phyloP scores from a whole-genome alignment of 2,797 vertebrate genomes.

The Myotis planiceps region DNA sequence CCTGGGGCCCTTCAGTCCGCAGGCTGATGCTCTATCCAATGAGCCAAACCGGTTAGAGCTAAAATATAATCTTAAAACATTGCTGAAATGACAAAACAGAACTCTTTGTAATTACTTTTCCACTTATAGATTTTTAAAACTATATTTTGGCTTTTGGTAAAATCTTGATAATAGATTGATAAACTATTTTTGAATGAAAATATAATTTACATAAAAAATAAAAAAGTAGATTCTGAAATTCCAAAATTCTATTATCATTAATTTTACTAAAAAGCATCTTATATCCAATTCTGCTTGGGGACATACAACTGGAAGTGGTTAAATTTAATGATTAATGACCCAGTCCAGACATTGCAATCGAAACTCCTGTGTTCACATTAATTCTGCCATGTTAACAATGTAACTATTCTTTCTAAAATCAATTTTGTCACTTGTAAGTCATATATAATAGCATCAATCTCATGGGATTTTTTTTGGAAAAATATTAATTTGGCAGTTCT shows the following conservation, averaged over 20 bases:
- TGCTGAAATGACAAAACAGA: not conserved
- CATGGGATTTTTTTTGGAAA: not conserved
- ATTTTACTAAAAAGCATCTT: constrained; percentile 19
- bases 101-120: not conserved
- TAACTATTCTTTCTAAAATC: not conserved
- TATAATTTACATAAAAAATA: not conserved
- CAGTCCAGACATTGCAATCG: not conserved
- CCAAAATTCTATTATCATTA: not conserved
- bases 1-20: too few species aligned
- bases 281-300: not conserved
- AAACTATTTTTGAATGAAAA: not conserved
- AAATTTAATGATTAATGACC: not conserved
- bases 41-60: too few species aligned
- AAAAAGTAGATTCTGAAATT: not conserved
- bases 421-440: not conserved
- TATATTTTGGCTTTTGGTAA: not conserved
- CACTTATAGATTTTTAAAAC: not conserved
- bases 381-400: not conserved
- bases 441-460: not conserved
- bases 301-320: not conserved
- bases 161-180: not conserved
- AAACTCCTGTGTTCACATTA: not conserved
- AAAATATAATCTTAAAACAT: not conserved
- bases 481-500: not conserved
- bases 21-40: too few species aligned